Percentiles rank a stretch among this genome's conserved stretches.
Conservation (phyloP, 2,113 vertebrate species). For the Pseudorhombus dupliciocellatus region DNA sequence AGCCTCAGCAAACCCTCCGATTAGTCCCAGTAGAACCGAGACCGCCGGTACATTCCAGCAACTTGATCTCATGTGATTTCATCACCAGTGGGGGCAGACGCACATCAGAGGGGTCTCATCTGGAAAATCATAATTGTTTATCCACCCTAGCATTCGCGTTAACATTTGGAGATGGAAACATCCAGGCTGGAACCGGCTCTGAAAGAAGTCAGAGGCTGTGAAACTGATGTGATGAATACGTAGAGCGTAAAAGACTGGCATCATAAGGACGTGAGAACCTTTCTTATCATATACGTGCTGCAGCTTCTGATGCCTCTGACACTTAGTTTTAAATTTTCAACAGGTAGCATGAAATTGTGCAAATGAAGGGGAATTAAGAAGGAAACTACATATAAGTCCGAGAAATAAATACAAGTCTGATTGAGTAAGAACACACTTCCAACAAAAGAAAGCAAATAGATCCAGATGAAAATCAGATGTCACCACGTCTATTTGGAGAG, state of each 20-base stretch:
- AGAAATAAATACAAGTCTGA: no score
- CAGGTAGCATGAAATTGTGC: no score
- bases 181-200: neutral
- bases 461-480: no score
- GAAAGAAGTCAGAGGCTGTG: neutral
- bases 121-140: constrained; percentile 67
- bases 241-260: accelerated
- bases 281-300: no score
- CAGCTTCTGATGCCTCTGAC: no score
- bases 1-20: constrained; percentile 70
- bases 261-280: no score
- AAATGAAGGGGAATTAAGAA: no score
- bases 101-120: constrained; percentile 61
- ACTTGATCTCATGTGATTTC: constrained; percentile 74
- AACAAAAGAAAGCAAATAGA: no score
- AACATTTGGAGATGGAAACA: constrained; percentile 12
- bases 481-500: no score
- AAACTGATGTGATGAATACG: neutral
- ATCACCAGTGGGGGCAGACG: constrained; percentile 59
- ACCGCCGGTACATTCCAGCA: constrained; percentile 73
- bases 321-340: no score
- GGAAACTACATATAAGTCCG: no score
- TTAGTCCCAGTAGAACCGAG: constrained; percentile 74
- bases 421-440: no score
- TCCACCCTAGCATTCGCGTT: constrained; percentile 28